These are phyloP conservation scores for Diplodus sargus DNA, from an alignment of 2,797 vertebrate genomes.

Conservation along the genomic window DNA sequence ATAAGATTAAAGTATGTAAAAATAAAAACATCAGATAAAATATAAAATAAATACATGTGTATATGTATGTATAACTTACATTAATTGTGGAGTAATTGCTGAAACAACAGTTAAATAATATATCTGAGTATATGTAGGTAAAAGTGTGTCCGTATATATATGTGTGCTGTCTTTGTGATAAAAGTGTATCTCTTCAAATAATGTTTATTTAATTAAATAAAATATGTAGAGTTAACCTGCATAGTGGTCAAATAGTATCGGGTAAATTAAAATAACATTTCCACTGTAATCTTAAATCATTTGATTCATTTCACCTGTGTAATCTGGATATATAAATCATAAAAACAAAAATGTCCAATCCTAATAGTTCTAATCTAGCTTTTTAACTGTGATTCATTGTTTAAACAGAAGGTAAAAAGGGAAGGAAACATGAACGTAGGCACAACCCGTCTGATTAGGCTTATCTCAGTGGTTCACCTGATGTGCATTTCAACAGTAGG, in stretches of 20 bases:
- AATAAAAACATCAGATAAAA: too few relatives aligned
- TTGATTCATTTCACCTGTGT: neutral
- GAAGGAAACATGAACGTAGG: neutral
- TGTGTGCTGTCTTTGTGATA: too few relatives aligned
- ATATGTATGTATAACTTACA: too few relatives aligned
- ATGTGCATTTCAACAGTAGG: slow-evolving; percentile 29
- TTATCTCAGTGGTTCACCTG: slow-evolving; percentile 25
- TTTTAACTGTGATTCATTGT: slow-evolving; percentile 1
- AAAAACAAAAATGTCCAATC: neutral
- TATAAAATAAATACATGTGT: too few relatives aligned
- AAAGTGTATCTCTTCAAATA: too few relatives aligned
- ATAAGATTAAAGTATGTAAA: too few relatives aligned
- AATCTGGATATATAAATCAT: neutral
- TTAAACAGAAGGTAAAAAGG: neutral
- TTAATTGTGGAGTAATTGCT: too few relatives aligned
- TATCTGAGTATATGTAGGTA: neutral
- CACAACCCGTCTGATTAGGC: neutral
- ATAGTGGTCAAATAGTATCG: neutral
- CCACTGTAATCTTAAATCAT: too few relatives aligned
- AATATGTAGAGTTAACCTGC: neutral
- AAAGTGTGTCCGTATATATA: neutral
- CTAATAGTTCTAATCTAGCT: neutral
- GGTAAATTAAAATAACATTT: neutral
- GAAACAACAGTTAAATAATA: too few relatives aligned
- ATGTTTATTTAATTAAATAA: neutral